A percentile compares a stretch with the other conserved stretches of the same genome.
Conservation (phyloP, 1,140 invertebrate species). For the Megalopta genalis region DNA sequence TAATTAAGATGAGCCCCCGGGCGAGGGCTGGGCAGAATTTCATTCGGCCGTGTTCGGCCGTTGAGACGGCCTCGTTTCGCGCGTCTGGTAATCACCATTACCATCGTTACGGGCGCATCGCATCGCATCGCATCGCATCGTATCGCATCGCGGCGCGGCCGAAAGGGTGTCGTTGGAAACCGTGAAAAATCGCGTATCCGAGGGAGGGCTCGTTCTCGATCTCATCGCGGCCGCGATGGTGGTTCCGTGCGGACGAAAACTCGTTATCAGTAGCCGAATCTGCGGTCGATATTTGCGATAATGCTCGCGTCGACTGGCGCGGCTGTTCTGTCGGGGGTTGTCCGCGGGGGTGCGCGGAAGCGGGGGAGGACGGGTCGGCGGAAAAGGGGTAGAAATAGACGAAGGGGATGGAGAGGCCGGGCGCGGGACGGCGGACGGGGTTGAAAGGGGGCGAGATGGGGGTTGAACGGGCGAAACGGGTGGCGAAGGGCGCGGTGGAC, state of each 20-base stretch:
- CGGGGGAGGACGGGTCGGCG: not conserved
- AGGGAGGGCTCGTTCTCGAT: too few species aligned
- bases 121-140: too few species aligned
- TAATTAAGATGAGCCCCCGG: too few species aligned
- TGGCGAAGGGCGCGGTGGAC: not conserved
- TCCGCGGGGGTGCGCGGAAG: too few species aligned
- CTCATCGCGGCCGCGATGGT: too few species aligned
- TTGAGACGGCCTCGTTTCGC: not conserved
- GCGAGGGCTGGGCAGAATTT: not conserved
- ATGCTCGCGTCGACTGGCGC: conserved; percentile 46
- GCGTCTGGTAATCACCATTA: conserved; percentile 1
- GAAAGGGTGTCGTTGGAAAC: not conserved
- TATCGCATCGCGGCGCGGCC: not conserved
- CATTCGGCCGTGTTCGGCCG: not conserved
- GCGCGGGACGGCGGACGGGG: too few species aligned
- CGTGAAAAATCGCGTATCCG: not conserved
- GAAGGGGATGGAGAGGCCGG: too few species aligned
- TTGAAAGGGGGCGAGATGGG: too few species aligned
- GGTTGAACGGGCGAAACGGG: not conserved
- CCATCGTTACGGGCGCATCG: not conserved
- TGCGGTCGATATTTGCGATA: conserved; percentile 61
- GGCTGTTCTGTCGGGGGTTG: not conserved
- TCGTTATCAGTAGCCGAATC: conserved; percentile 54
- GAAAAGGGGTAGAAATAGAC: not conserved
- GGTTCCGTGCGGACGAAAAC: not conserved